Conservation (phyloP, 1,140 invertebrate species). For the Bombus waltoni region DNA sequence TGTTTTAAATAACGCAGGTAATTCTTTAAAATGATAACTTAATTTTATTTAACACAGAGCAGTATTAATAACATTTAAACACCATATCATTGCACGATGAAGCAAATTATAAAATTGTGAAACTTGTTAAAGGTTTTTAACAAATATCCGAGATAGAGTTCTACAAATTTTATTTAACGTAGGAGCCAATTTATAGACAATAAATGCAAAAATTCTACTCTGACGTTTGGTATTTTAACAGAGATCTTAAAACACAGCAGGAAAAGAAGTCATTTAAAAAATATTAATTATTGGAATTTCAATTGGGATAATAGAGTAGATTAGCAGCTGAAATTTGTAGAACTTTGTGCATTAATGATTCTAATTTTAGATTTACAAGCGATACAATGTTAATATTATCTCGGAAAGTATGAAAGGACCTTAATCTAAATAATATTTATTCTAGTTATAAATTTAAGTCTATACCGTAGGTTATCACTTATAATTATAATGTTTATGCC, state of each 20-base stretch:
- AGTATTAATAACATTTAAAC: constrained; percentile 54
- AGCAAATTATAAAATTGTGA: not conserved
- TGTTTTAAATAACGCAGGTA: not conserved
- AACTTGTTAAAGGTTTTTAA: not conserved
- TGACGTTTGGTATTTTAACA: not conserved
- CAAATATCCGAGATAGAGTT: not conserved
- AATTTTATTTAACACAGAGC: constrained; percentile 33
- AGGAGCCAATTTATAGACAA: not conserved
- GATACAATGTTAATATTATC: constrained; percentile 63
- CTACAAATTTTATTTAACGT: constrained; percentile 9
- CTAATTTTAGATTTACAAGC: constrained; percentile 60
- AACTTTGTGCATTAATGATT: constrained; percentile 66
- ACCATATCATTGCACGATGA: not conserved
- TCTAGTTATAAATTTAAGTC: constrained; percentile 68
- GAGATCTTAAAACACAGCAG: not conserved
- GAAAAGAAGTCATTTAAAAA: not conserved
- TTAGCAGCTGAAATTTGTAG: not conserved
- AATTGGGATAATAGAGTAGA: not conserved
- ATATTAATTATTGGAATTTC: not conserved
- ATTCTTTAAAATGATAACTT: constrained; percentile 3
- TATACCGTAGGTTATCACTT: constrained; percentile 51
- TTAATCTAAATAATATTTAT: constrained; percentile 70
- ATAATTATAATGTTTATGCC: constrained; percentile 43
- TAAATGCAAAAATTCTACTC: not conserved
- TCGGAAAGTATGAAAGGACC: constrained; percentile 68